Conservation (phyloP, 2,888 invertebrate species). For the Barypeithes pellucidus region DNA sequence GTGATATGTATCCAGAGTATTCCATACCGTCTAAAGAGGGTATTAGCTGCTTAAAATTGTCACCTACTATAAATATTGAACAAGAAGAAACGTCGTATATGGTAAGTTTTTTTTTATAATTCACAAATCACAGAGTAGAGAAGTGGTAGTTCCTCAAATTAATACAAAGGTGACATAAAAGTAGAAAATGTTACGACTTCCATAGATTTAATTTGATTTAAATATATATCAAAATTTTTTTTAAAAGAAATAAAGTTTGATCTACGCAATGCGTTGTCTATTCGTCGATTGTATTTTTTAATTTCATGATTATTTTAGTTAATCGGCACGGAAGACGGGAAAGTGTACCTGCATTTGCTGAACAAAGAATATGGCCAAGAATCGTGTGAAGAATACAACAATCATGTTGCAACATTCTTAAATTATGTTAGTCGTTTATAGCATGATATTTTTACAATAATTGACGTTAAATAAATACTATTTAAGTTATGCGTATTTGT, state of each 20-base stretch:
- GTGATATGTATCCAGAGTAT: slow-evolving; percentile 71
- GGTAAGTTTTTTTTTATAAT: too few relatives aligned
- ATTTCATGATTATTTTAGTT: slow-evolving; percentile 70
- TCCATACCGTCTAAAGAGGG: slow-evolving; percentile 69
- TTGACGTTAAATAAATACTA: slow-evolving; percentile 14
- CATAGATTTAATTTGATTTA: too few relatives aligned
- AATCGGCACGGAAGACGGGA: slow-evolving; percentile 70
- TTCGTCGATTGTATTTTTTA: too few relatives aligned
- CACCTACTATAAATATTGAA: slow-evolving; percentile 63
- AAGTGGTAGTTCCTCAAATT: too few relatives aligned
- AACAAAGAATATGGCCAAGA: slow-evolving; percentile 69
- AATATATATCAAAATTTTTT: too few relatives aligned
- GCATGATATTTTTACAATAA: slow-evolving; percentile 27
- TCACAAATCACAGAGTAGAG: too few relatives aligned
- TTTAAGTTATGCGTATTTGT: slow-evolving; percentile 1
- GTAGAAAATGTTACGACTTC: too few relatives aligned
- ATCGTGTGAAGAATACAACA: slow-evolving; percentile 65
- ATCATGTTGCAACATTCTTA: slow-evolving; percentile 70
- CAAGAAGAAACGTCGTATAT: slow-evolving; percentile 68
- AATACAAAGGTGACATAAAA: too few relatives aligned
- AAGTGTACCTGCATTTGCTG: slow-evolving; percentile 71
- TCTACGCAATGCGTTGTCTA: too few relatives aligned
- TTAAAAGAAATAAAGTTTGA: too few relatives aligned
- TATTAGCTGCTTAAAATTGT: slow-evolving; percentile 70
- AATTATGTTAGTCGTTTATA: slow-evolving; percentile 70